A percentile compares a stretch with the other conserved stretches of the same genome.
Evolutionary conservation across 2,797 vertebrate genomes (phyloP).

Genomic region (Salmo trutta): DNA sequence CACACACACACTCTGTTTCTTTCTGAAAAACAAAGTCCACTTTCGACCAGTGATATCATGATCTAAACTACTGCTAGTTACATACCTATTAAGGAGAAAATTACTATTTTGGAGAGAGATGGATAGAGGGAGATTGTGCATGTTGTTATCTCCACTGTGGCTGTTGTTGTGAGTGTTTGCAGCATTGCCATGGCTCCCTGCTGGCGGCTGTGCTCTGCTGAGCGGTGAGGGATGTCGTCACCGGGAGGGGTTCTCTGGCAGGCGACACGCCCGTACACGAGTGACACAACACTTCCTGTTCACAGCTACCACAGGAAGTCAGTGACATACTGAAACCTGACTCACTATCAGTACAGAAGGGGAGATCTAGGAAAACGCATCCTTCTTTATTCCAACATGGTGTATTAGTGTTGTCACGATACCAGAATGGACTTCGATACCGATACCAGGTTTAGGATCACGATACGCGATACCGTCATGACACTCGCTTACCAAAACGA

Average conservation of each 20-base stretch:
- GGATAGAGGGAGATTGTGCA: background rate
- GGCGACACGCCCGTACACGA: slow-evolving; percentile 55
- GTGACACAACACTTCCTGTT: slow-evolving; percentile 52
- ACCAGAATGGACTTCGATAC: no score
- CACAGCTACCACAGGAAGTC: slow-evolving; percentile 62
- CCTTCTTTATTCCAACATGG: background rate
- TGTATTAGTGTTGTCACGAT: no score
- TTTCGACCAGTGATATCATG: background rate
- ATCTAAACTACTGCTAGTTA: background rate
- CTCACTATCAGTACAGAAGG: background rate
- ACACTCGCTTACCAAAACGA: no score
- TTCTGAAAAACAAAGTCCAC: background rate
- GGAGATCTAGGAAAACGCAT: background rate
- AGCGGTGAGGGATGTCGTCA: slow-evolving; percentile 34
- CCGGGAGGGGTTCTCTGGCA: slow-evolving; percentile 30
- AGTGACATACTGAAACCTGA: slow-evolving; percentile 15
- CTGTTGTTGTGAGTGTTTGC: slow-evolving; percentile 35
- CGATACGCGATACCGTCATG: no score
- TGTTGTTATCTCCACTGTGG: slow-evolving; percentile 14
- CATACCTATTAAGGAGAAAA: background rate
- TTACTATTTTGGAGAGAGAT: background rate
- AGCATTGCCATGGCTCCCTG: slow-evolving; percentile 47
- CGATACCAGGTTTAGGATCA: no score
- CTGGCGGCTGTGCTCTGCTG: background rate
- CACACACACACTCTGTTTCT: background rate